Conservation (phyloP, 2,888 invertebrate genomes). For the Zonitis immaculata region DNA sequence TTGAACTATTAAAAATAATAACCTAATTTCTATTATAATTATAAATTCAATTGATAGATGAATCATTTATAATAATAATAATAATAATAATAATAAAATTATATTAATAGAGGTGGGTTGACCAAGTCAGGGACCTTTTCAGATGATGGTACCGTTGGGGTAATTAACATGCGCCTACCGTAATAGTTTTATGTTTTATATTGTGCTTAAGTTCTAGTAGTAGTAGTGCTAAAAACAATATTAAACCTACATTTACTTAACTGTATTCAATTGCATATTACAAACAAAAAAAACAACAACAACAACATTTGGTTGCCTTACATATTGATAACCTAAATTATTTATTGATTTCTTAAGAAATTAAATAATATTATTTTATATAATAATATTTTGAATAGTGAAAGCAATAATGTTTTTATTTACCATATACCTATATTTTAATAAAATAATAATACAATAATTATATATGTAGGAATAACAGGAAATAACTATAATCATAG, state of each 20-base stretch:
- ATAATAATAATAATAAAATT: no score
- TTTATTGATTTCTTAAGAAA: background rate
- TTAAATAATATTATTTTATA: no score
- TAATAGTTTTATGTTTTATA: conserved; percentile 19
- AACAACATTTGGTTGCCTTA: background rate
- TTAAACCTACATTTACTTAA: conserved; percentile 23
- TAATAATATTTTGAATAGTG: conserved; percentile 1
- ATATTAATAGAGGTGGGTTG: conserved; percentile 14
- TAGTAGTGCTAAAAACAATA: conserved; percentile 14
- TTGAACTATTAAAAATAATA: no score
- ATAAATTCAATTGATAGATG: background rate
- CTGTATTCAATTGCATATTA: conserved; percentile 16
- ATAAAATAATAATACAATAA: no score
- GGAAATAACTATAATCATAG: background rate
- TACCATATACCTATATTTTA: no score
- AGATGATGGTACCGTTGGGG: conserved; percentile 19
- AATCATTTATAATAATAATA: conserved; percentile 1
- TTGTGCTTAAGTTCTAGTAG: conserved; percentile 13
- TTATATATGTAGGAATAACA: background rate
- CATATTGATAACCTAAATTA: conserved; percentile 2
- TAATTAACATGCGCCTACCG: conserved; percentile 26
- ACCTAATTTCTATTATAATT: no score
- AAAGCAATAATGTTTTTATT: background rate
- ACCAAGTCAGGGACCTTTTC: conserved; percentile 16
- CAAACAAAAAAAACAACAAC: no score